Evolutionary conservation across 2,797 vertebrate species (phyloP).

Genomic region (Tinamus major): DNA sequence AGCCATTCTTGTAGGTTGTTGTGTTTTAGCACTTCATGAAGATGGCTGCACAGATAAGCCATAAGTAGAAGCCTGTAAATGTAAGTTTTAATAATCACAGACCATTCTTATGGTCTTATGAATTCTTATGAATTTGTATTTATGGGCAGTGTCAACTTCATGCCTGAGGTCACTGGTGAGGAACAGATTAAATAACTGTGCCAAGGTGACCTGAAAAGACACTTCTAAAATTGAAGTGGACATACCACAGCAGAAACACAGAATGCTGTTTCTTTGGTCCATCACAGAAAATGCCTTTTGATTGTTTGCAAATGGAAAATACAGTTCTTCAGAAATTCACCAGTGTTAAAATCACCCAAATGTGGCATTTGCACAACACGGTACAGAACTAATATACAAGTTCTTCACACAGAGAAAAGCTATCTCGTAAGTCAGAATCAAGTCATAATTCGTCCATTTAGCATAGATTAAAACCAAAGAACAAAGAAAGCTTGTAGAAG

Average conservation of each 20-base stretch:
- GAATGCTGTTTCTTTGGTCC: background rate
- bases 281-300: background rate
- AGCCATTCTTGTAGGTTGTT: background rate
- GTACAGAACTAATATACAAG: background rate
- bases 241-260: background rate
- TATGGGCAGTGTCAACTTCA: background rate
- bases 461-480: background rate
- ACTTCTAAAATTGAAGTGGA: background rate
- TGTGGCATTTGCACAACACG: accelerated
- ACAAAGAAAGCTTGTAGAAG: background rate
- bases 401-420: background rate
- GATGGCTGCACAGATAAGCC: background rate
- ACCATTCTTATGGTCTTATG: background rate
- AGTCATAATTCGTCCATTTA: background rate
- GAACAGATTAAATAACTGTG: background rate
- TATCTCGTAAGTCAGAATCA: background rate
- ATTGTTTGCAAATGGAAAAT: background rate
- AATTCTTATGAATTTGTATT: too few species aligned
- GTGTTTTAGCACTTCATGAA: background rate
- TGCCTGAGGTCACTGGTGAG: background rate
- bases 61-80: background rate
- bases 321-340: background rate
- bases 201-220: background rate
- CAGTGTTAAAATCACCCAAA: background rate
- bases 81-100: background rate